Evolutionary conservation across 2,888 invertebrate species (phyloP).

Genomic region (Drosophila niveifrons): DNA sequence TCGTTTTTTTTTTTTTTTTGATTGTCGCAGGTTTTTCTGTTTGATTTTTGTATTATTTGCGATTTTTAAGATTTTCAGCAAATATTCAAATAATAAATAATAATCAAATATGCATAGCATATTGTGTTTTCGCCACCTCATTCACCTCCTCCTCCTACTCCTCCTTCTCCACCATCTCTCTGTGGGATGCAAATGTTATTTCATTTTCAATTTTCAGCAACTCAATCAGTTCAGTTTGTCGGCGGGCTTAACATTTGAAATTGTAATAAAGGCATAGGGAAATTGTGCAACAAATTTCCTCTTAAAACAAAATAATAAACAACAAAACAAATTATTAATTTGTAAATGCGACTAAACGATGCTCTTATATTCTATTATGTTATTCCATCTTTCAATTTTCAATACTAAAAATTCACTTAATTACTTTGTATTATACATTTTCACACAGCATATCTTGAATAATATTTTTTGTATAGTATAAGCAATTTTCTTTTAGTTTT

Average conservation of each 20-base stretch:
- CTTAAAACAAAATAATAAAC: background rate
- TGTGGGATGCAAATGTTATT: constrained; percentile 19
- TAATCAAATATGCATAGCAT: constrained; percentile 1
- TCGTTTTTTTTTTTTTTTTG: constrained; percentile 9
- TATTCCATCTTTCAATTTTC: too few relatives aligned
- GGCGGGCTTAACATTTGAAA: constrained; percentile 47
- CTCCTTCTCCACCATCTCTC: background rate
- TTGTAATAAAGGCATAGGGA: constrained; percentile 34
- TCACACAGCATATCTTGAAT: too few relatives aligned
- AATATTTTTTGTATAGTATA: too few relatives aligned
- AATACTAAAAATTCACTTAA: too few relatives aligned
- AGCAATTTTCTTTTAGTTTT: too few relatives aligned
- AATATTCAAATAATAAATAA: constrained; percentile 46
- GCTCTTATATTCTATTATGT: too few relatives aligned
- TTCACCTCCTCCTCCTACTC: background rate
- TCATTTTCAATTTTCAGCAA: constrained; percentile 43
- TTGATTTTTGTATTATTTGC: constrained; percentile 58
- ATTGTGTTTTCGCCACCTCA: constrained; percentile 21
- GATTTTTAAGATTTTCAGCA: constrained; percentile 53
- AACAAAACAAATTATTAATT: background rate
- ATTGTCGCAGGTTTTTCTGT: constrained; percentile 62
- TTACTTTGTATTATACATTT: too few relatives aligned
- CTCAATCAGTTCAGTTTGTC: constrained; percentile 29
- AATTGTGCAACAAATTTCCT: constrained; percentile 4
- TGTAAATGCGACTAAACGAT: background rate